These are phyloP conservation scores for Kryptolebias ocellatus DNA, from an alignment of 2,797 vertebrate species.

Conservation along the genomic window DNA sequence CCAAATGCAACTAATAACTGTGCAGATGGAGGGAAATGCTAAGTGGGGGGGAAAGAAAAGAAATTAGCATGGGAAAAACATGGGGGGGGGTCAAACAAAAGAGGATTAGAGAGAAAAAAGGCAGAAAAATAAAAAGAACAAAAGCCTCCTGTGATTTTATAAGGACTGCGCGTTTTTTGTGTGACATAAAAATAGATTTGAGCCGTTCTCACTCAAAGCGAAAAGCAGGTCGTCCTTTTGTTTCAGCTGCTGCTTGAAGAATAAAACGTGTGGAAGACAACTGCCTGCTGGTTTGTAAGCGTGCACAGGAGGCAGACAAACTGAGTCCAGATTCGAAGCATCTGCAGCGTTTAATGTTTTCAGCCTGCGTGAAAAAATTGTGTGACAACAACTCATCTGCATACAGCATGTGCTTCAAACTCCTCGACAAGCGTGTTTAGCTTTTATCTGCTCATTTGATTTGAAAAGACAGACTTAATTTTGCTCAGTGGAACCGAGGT, in stretches of 20 bases:
- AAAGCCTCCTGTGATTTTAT: conserved; percentile 17
- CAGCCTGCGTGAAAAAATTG: neutral
- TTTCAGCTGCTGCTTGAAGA: conserved; percentile 1
- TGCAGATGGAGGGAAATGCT: conserved; percentile 8
- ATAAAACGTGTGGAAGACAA: conserved; percentile 27
- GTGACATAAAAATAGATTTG: conserved; percentile 10
- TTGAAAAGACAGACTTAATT: neutral
- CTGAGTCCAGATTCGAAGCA: conserved; percentile 16
- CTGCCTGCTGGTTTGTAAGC: conserved; percentile 31
- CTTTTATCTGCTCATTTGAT: conserved; percentile 29
- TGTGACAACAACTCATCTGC: conserved; percentile 8
- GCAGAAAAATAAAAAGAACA: conserved; percentile 5
- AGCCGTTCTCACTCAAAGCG: neutral
- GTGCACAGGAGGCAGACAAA: conserved; percentile 40
- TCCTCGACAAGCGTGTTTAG: neutral
- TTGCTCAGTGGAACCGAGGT: neutral
- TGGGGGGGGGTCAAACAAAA: conserved; percentile 22
- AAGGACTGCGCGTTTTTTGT: conserved; percentile 20
- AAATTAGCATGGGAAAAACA: conserved; percentile 30
- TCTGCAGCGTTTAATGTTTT: conserved; percentile 10
- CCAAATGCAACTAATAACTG: conserved; percentile 7
- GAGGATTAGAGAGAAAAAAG: conserved; percentile 28
- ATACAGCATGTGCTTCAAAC: conserved; percentile 18
- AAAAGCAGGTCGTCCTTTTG: conserved; percentile 8
- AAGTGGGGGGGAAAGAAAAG: conserved; percentile 3